Evolutionary conservation across 2,797 vertebrate genomes (phyloP).

Genomic region (Sparus aurata): DNA sequence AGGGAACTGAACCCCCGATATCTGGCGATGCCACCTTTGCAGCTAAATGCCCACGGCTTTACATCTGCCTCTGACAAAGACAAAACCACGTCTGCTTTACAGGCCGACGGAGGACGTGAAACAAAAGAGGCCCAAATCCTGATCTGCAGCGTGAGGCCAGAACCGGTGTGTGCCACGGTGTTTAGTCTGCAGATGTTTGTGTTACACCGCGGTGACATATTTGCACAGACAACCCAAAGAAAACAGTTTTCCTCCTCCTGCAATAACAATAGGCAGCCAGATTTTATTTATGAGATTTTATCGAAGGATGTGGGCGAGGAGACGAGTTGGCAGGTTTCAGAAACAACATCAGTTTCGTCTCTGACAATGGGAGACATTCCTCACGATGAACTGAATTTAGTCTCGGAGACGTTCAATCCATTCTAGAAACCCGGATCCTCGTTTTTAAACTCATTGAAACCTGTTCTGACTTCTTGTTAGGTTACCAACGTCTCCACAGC

Average conservation of each 20-base stretch:
- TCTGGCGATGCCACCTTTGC: slow-evolving; percentile 39
- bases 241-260: slow-evolving; percentile 36
- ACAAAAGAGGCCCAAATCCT: slow-evolving; percentile 46
- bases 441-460: neutral
- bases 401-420: neutral
- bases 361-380: slow-evolving; percentile 34
- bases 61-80: slow-evolving; percentile 32
- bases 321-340: slow-evolving; percentile 27
- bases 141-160: slow-evolving; percentile 19
- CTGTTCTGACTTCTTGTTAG: neutral
- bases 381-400: neutral
- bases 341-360: slow-evolving; percentile 12
- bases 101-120: slow-evolving; percentile 24
- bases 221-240: slow-evolving; percentile 38
- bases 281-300: slow-evolving; percentile 51
- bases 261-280: slow-evolving; percentile 40
- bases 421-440: neutral
- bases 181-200: slow-evolving; percentile 55
- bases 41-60: slow-evolving; percentile 46
- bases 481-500: neutral
- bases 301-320: slow-evolving; percentile 31
- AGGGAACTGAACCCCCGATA: slow-evolving; percentile 42
- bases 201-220: slow-evolving; percentile 40
- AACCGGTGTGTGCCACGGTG: slow-evolving; percentile 40
- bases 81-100: slow-evolving; percentile 54